Base-by-base conservation (phyloP, 2,797 vertebrate genomes). In the Lithobates pipiens region DNA sequence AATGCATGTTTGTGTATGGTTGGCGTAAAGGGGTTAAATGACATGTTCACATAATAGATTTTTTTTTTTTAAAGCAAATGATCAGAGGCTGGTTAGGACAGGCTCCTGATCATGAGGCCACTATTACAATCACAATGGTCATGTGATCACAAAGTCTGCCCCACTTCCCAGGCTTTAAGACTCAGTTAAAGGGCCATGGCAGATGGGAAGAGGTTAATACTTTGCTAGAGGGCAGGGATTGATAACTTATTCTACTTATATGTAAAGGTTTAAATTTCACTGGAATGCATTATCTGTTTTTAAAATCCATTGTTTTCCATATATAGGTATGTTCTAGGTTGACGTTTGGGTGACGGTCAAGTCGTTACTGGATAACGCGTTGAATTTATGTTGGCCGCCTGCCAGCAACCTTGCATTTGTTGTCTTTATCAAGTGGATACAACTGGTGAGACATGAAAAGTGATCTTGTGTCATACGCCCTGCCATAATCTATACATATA, bases 221-320 rank as follows among this genome's bases (percentile, higher is more conserved):
- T 46, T 78, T 68, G 61, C 68, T 61, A 18, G 67, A 54, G 67
- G 77, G 42, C 6, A 46, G 57, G 77, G 68, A n/a, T 72, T 50
- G 68, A 13, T 46, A 13, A 6, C 5, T 11, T 29, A 5, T 63
- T 72, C 23, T 42, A 7, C 18, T 34, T n/a, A 18, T 29, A 29
- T 29, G 39, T 39, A 29, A 61, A 63, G 10, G 69, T 81, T n/a
- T 57, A 23, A 27, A 72, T 57, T 61, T 70, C 79, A 10, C 67
- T 29, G 69, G 79, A 81, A 81, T 73, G 69, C 7, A 50, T 9
- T n/a, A 61, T 80, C 68, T 57, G 54, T 57, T 21, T 80, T 46
- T 42, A 42, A 10, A 44, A 39, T 27, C 10, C 46, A 32, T 57
- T 16, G 13, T 81, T 8, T 72, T 32, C 7, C 32, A 7, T 39